Conservation (phyloP, 2,888 invertebrate genomes). For the Drosophila villosipedis region DNA sequence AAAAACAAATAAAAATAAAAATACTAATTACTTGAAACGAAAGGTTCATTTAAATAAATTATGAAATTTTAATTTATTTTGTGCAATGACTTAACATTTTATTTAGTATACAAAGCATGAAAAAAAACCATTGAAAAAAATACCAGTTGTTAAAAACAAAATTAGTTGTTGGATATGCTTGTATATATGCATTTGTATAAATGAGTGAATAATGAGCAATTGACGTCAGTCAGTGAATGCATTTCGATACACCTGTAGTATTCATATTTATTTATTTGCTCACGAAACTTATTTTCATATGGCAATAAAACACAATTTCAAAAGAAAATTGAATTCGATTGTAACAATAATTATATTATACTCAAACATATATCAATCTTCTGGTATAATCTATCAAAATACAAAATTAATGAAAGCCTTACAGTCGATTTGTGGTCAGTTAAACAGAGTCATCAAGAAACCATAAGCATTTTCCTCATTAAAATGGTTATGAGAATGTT, state of each 20-base stretch:
- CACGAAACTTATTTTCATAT: background rate
- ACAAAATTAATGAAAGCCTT: background rate
- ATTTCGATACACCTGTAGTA: slow-evolving; percentile 10
- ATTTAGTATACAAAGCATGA: background rate
- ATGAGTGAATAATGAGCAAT: slow-evolving; percentile 34
- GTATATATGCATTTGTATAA: background rate
- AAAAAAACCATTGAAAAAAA: background rate
- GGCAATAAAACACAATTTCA: slow-evolving; percentile 4
- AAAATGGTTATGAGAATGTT: slow-evolving; percentile 16
- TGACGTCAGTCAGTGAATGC: slow-evolving; percentile 46
- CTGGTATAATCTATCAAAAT: background rate
- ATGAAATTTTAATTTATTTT: background rate
- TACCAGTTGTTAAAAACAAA: background rate
- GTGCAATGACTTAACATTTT: background rate
- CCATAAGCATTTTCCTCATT: background rate
- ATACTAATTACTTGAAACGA: background rate
- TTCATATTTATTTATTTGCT: slow-evolving; percentile 13
- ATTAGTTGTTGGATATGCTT: background rate
- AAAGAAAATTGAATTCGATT: background rate
- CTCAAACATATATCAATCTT: background rate
- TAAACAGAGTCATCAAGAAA: background rate
- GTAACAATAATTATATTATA: background rate
- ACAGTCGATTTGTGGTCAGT: background rate
- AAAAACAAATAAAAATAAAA: background rate
- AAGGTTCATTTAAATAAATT: background rate